phyloP scores from a whole-genome alignment of 1,140 invertebrate genomes.

The Zaprionus vittiger region DNA sequence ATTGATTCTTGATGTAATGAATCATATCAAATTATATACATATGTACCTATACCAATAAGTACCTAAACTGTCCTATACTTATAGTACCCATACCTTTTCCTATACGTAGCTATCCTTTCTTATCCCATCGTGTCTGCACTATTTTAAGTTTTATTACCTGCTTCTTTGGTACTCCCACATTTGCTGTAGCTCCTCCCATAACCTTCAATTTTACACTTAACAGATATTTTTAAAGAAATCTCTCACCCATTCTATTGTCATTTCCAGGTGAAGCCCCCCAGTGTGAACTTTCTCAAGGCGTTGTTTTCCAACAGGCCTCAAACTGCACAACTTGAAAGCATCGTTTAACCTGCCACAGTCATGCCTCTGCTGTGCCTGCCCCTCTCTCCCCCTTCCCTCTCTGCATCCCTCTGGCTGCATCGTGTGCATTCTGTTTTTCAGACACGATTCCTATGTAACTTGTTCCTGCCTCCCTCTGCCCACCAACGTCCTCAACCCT shows the following conservation, averaged over 20 bases:
- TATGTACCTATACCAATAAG: too few species aligned
- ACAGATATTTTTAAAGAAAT: background rate
- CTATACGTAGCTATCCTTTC: too few species aligned
- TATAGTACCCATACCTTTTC: too few species aligned
- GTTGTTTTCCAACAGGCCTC: conserved; percentile 20
- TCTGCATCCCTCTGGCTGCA: background rate
- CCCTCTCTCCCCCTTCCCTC: too few species aligned
- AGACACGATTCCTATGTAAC: conserved; percentile 35
- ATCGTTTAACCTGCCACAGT: conserved; percentile 35
- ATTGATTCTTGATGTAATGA: too few species aligned
- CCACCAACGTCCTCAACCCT: background rate
- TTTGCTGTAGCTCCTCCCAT: background rate
- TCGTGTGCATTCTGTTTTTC: conserved; percentile 18
- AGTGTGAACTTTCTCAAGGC: conserved; percentile 7
- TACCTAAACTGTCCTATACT: too few species aligned
- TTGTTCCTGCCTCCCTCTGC: conserved; percentile 7
- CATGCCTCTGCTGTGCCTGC: conserved; percentile 4
- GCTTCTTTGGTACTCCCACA: background rate
- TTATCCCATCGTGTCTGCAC: too few species aligned
- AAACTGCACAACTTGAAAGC: conserved; percentile 24
- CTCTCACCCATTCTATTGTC: background rate
- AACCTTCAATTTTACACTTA: background rate
- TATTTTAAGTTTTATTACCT: background rate
- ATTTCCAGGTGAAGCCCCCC: background rate
- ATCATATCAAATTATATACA: rapidly evolving